phyloP scores from a whole-genome alignment of 2,888 invertebrate species.

The Macrosoma leucophasiata region DNA sequence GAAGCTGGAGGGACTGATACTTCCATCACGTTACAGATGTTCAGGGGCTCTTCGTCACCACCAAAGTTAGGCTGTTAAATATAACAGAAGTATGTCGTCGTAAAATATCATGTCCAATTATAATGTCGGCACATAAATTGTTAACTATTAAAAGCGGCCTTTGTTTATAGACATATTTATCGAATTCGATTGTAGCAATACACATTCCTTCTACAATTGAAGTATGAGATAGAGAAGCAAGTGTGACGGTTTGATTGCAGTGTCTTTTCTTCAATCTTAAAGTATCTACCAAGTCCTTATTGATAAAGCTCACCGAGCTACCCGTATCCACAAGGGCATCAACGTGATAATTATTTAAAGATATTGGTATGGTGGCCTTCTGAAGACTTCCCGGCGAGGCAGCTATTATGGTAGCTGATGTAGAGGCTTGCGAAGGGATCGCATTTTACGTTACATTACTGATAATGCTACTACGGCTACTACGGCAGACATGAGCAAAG shows the following conservation, averaged over 20 bases:
- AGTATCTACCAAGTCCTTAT: neutral
- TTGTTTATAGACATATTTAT: neutral
- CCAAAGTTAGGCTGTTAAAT: too few species aligned
- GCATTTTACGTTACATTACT: neutral
- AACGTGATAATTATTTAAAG: neutral
- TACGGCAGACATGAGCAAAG: conserved; percentile 4
- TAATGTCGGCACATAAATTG: neutral
- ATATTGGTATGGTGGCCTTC: neutral
- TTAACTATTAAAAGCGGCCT: neutral
- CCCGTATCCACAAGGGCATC: neutral
- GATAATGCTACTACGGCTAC: too few species aligned
- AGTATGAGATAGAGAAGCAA: neutral
- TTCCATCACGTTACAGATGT: too few species aligned
- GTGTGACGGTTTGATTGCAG: too few species aligned
- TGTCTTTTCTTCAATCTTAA: too few species aligned
- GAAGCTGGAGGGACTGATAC: too few species aligned
- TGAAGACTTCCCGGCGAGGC: neutral
- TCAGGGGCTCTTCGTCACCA: too few species aligned
- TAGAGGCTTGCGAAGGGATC: neutral
- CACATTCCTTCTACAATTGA: neutral
- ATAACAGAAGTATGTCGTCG: too few species aligned
- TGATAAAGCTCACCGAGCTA: neutral
- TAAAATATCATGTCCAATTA: conserved; percentile 4
- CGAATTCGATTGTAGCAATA: neutral
- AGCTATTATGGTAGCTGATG: neutral